Base-by-base conservation (phyloP, 2,797 vertebrate species). In the Tolypeutes matacus region DNA sequence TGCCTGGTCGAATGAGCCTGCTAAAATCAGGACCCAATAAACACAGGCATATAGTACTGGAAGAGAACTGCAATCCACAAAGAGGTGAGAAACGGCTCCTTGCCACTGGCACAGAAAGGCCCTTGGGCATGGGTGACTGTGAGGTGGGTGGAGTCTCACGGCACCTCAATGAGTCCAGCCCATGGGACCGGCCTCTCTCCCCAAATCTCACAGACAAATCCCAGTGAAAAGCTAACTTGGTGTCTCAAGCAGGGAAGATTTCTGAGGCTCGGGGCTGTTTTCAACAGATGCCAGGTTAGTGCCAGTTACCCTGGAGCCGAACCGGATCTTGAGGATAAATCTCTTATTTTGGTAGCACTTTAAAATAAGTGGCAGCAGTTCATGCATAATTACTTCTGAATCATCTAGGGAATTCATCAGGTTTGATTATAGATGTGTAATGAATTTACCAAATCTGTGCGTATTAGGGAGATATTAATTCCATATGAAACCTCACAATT, bases 341-440 rank as follows among this genome's bases (percentile, higher is more conserved):
- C 97, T 97, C 95, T 96, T 93, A 72, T 94, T 98, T 97, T 97
- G 97, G 98, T 96, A 73, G 2, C 94, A 96, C 97, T 98, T 98
- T 97, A 98, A 97, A 98, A 94, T 96, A 98, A 98, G 98, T 98
- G 98, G 98, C 97, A 98, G 97, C 83, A 97, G 98, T 98, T 98
- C 98, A 97, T 95, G 97, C 96, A 98, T 98, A 98, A 98, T 98
- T 98, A 98, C 98, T 98, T 97, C 95, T 89, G 98, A 98, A 98
- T 98, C 98, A 98, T 98, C 97, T 97, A 98, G 98, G 97, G 98
- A 98, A 98, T 98, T 98, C 98, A 98, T 98, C 98, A 98, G 98
- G 98, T 98, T 98, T 98, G 98, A 98, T 98, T 98, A 98, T 95
- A 97, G 98, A 98, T 98, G 98, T 97, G 97, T 98, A 98, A 98